These are phyloP conservation scores for Coleophora flavipennella DNA, from an alignment of 2,888 invertebrate genomes.

Conservation along the genomic window DNA sequence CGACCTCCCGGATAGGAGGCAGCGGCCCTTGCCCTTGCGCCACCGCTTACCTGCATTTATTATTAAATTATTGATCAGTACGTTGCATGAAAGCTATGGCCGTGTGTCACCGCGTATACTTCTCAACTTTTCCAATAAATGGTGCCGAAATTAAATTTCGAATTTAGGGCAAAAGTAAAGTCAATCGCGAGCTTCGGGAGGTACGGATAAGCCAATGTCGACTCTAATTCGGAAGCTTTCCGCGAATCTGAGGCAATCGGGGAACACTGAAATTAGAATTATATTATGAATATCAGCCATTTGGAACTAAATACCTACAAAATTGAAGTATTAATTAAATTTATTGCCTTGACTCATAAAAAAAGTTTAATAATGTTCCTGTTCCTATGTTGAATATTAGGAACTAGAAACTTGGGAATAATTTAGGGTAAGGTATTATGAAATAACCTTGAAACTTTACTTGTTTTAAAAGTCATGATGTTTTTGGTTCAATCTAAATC, in stretches of 20 bases:
- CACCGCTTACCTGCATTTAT: background rate
- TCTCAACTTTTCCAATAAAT: slow-evolving; percentile 68
- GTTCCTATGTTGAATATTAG: no score
- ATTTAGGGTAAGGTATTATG: no score
- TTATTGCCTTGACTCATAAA: no score
- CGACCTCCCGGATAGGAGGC: no score
- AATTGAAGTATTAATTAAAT: background rate
- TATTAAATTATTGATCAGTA: no score
- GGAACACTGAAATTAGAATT: background rate
- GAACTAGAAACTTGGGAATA: no score
- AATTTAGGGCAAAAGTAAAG: slow-evolving; percentile 52
- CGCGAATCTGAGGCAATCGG: slow-evolving; percentile 10
- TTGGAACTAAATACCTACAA: background rate
- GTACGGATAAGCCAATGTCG: slow-evolving; percentile 30
- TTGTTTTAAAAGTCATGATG: no score
- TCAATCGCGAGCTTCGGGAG: slow-evolving; percentile 37
- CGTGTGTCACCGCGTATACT: slow-evolving; percentile 33
- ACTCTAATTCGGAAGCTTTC: slow-evolving; percentile 43
- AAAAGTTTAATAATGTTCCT: no score
- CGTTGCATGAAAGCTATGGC: slow-evolving; percentile 12
- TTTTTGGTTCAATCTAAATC: no score
- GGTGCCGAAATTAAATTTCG: slow-evolving; percentile 60
- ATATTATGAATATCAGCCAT: background rate
- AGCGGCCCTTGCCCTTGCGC: no score
- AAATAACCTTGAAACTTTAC: no score